Evolutionary conservation across 2,888 invertebrate genomes (phyloP).

Genomic region (Zootermopsis nevadensis): DNA sequence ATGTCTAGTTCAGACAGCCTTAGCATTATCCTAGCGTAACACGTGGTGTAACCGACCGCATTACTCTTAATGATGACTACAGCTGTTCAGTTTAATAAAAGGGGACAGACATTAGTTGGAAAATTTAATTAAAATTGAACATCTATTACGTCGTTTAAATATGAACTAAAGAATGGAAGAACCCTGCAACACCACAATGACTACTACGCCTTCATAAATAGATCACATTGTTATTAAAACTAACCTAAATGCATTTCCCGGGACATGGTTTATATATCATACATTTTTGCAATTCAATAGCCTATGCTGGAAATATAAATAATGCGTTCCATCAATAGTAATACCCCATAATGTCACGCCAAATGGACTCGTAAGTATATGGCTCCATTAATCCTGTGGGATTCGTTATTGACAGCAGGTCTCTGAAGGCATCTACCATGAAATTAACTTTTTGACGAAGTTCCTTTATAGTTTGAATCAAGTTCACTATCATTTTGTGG

Average conservation of each 20-base stretch:
- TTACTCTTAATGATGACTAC: background rate
- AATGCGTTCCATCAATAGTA: conserved; percentile 12
- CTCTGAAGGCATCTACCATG: conserved; percentile 27
- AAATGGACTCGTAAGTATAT: conserved; percentile 32
- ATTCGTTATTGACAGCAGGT: conserved; percentile 13
- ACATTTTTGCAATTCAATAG: background rate
- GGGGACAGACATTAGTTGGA: background rate
- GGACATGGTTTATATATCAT: background rate
- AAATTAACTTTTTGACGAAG: conserved; percentile 36
- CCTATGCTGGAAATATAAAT: conserved; percentile 11
- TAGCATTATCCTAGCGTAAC: background rate
- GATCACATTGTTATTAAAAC: conserved; percentile 5
- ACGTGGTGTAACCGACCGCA: background rate
- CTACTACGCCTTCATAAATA: background rate
- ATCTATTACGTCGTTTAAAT: background rate
- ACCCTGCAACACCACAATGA: background rate
- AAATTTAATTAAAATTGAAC: conserved; percentile 11
- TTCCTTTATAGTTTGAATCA: conserved; percentile 34
- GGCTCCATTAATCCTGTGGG: conserved; percentile 27
- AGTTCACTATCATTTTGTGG: conserved; percentile 31
- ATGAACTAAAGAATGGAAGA: background rate
- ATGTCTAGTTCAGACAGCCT: background rate
- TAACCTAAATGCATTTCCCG: conserved; percentile 15
- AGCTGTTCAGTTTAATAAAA: conserved; percentile 3
- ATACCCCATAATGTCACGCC: conserved; percentile 5